Evolutionary conservation across 1,140 invertebrate species (phyloP).

Genomic region (Habropoda laboriosa): DNA sequence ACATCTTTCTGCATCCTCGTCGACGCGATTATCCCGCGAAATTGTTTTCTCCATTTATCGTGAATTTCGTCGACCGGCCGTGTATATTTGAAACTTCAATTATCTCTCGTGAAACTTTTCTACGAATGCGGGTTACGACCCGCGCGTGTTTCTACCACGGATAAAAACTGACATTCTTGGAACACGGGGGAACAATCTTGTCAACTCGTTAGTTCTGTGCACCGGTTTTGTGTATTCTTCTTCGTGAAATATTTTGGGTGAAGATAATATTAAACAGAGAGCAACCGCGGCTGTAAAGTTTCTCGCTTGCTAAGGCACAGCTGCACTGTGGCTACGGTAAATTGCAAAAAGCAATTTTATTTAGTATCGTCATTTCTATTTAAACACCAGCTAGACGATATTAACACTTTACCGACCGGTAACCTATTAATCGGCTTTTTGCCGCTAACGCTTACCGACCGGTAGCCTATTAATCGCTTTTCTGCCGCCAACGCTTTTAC

Average conservation of each 20-base stretch:
- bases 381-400: too few relatives aligned
- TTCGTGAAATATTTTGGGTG: neutral
- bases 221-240: neutral
- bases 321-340: too few relatives aligned
- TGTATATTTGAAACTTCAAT: constrained; percentile 45
- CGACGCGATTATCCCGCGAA: constrained; percentile 21
- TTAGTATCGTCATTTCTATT: too few relatives aligned
- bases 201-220: neutral
- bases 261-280: neutral
- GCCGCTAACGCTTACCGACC: too few relatives aligned
- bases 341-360: too few relatives aligned
- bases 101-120: constrained; percentile 4
- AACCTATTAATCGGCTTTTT: too few relatives aligned
- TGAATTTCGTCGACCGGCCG: constrained; percentile 2
- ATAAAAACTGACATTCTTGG: neutral
- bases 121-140: neutral
- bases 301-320: neutral
- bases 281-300: neutral
- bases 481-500: too few relatives aligned
- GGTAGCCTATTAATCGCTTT: too few relatives aligned
- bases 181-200: neutral
- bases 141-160: neutral
- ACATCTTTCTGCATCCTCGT: neutral
- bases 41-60: constrained; percentile 43
- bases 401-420: too few relatives aligned